Conservation (phyloP, 2,888 invertebrate genomes). For the Venusia cambrica region DNA sequence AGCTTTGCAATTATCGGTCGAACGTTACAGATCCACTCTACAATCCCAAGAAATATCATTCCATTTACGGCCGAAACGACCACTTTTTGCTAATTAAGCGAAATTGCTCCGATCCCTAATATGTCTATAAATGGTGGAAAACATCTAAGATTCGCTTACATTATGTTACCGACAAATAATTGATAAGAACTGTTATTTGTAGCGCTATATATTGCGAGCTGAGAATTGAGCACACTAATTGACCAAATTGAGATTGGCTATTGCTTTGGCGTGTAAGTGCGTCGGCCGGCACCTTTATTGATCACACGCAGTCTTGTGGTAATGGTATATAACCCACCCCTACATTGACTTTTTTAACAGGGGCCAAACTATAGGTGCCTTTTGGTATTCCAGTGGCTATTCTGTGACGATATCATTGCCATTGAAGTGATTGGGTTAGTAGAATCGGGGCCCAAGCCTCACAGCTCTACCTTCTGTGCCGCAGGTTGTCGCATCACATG, state of each 20-base stretch:
- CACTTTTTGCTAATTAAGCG: constrained; percentile 27
- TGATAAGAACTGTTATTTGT: constrained; percentile 16
- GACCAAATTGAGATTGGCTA: constrained; percentile 20
- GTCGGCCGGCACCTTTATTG: constrained; percentile 10
- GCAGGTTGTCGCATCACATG: too few relatives aligned
- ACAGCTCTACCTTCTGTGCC: too few relatives aligned
- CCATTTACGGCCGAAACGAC: constrained; percentile 21
- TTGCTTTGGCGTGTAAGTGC: constrained; percentile 3
- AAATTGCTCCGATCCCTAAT: constrained; percentile 23
- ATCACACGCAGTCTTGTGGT: constrained; percentile 10
- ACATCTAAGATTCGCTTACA: constrained; percentile 25
- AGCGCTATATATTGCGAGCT: constrained; percentile 11
- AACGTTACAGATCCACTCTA: constrained; percentile 8
- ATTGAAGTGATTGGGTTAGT: too few relatives aligned
- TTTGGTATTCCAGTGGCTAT: too few relatives aligned
- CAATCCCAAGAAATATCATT: constrained; percentile 21
- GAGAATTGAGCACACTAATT: constrained; percentile 16
- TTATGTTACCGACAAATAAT: constrained; percentile 22
- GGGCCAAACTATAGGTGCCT: too few relatives aligned
- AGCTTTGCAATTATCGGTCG: constrained; percentile 13
- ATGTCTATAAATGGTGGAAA: constrained; percentile 23
- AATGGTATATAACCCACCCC: too few relatives aligned
- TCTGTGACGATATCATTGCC: too few relatives aligned
- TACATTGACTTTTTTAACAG: too few relatives aligned
- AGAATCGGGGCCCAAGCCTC: too few relatives aligned